Evolutionary conservation across 1,140 invertebrate genomes (phyloP).

Genomic region (Druon quercuslanigerum): DNA sequence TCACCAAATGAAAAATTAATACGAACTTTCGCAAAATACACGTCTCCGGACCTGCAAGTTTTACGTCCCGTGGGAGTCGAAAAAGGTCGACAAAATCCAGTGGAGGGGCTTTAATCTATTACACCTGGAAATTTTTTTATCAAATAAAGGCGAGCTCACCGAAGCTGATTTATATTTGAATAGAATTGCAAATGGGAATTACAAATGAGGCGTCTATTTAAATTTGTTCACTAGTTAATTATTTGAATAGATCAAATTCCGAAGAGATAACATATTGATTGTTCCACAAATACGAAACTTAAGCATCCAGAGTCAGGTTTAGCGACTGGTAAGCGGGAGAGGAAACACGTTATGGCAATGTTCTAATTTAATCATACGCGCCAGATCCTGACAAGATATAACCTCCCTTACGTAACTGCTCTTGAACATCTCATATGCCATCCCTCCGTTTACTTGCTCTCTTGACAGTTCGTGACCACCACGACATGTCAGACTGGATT

Average conservation of each 20-base stretch:
- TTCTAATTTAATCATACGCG: conserved; percentile 71
- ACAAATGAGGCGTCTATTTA: too few species aligned
- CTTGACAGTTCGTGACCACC: conserved; percentile 17
- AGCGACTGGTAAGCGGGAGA: conserved; percentile 57
- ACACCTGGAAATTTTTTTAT: neutral
- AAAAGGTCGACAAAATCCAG: conserved; percentile 39
- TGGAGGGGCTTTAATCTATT: conserved; percentile 37
- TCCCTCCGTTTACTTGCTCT: conserved; percentile 15
- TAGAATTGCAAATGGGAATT: too few species aligned
- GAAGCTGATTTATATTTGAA: too few species aligned
- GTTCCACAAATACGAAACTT: too few species aligned
- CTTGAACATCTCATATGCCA: conserved; percentile 4
- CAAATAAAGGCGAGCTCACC: neutral
- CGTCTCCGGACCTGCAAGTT: conserved; percentile 40
- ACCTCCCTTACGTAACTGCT: conserved; percentile 27
- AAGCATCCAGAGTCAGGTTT: neutral
- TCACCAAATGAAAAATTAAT: conserved; percentile 45
- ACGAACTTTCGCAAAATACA: conserved; percentile 39
- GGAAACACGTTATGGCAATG: conserved; percentile 65
- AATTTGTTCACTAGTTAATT: too few species aligned
- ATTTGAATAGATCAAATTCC: too few species aligned
- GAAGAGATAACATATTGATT: too few species aligned
- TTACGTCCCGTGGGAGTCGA: conserved; percentile 23
- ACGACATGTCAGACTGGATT: conserved; percentile 18
- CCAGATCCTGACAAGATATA: conserved; percentile 59